Base-by-base conservation (phyloP, 1,140 invertebrate species). In the Pomphorhynchus laevis region DNA sequence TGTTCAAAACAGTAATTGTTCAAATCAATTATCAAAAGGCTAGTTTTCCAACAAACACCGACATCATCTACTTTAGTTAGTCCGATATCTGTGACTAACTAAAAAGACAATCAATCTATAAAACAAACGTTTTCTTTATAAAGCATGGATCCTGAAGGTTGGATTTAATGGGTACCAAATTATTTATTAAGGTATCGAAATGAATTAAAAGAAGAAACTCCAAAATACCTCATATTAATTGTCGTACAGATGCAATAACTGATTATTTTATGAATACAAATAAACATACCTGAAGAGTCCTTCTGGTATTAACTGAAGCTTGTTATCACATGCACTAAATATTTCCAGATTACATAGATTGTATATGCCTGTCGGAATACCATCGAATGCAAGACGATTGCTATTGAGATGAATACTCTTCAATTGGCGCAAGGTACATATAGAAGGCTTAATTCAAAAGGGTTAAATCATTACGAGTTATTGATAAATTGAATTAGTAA, bases 271-370 rank as follows among this genome's bases (percentile, higher is more conserved):
- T n/a, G n/a, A n/a, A n/a, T n/a, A n/a, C n/a, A n/a, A n/a, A n/a
- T n/a, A n/a, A n/a, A n/a, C n/a, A n/a, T n/a, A 74, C 72, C 74
- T 69, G 59, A 74, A 84, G 25, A 93, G 62, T 35, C 84, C 82
- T 64, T 98, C 89, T 3, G 89, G 86, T 49, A 98, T 84, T 72
- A 89, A 86, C 64, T 98, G 82, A 16, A 98, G 59, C 46, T 73
- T 67, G 61, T 98, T 98, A 51, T 89, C 74, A 5, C 80, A 71
- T 9, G 84, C 80, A 23, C 77, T 80, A 56, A 98, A 91, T 34
- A 91, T 69, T 61, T 93, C 79, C 32, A 98, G 59, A 36, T 69
- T 69, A 11, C 72, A 69, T 20, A 98, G 60, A 59, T 95, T 95
- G 12, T 84, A 86, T 47, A 95, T 86, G 20, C 80, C 80, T 2